phyloP scores from a whole-genome alignment of 1,140 invertebrate species.

The Lineus longissimus region DNA sequence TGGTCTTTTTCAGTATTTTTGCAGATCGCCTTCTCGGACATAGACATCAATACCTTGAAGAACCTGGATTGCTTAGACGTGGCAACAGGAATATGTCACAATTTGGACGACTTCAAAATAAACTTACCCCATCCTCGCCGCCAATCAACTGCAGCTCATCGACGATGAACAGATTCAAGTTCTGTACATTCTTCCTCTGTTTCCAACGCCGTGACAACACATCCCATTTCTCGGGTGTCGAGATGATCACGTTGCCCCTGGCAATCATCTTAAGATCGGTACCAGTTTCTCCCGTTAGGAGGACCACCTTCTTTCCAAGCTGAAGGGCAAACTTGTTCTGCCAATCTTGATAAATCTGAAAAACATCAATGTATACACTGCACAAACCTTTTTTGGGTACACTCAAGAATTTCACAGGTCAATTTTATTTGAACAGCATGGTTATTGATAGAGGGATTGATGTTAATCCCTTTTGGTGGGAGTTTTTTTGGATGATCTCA shows the following conservation, averaged over 20 bases:
- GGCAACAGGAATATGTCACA: no score
- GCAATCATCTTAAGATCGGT: slow-evolving; percentile 86
- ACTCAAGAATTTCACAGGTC: no score
- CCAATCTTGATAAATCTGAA: slow-evolving; percentile 81
- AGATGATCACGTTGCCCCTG: slow-evolving; percentile 87
- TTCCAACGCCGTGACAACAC: slow-evolving; percentile 97
- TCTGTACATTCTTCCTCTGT: slow-evolving; percentile 96
- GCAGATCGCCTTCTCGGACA: no score
- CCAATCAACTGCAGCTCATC: slow-evolving; percentile 87
- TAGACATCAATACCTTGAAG: no score
- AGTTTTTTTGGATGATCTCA: no score
- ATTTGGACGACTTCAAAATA: slow-evolving; percentile 1
- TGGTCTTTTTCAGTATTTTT: no score
- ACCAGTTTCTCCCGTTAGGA: slow-evolving; percentile 96
- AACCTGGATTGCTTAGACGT: no score
- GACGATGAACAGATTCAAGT: slow-evolving; percentile 93
- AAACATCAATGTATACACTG: slow-evolving; percentile 3
- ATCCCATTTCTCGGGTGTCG: slow-evolving; percentile 98
- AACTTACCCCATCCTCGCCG: slow-evolving; percentile 55
- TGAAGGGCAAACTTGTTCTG: slow-evolving; percentile 75
- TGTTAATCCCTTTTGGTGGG: no score
- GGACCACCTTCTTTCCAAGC: slow-evolving; percentile 80
- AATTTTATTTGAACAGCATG: no score
- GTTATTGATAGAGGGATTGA: no score
- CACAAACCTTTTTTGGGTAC: not conserved